Evolutionary conservation across 2,113 vertebrate species (phyloP).

Genomic region (Coracopsis vasa): DNA sequence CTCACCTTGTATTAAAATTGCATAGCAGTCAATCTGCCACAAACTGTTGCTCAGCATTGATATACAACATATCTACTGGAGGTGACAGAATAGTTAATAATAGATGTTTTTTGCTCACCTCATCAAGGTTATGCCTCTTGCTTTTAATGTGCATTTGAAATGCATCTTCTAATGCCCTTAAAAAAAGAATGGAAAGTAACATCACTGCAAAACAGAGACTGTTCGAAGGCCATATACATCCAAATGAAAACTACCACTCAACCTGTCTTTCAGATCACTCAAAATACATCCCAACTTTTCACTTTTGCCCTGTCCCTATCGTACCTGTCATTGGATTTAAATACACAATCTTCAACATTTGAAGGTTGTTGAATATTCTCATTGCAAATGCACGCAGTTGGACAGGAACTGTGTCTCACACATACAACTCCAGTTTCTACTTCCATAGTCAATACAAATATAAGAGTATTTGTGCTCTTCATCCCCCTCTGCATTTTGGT

Average conservation of each 20-base stretch:
- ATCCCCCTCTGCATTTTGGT: not conserved
- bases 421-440: not conserved
- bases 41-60: not conserved
- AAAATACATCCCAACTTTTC: not conserved
- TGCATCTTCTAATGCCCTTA: conserved; percentile 39
- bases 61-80: not conserved
- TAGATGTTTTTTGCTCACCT: conserved; percentile 22
- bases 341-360: not conserved
- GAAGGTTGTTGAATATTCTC: not conserved
- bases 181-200: conserved; percentile 30
- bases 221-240: conserved; percentile 2
- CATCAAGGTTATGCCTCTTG: conserved; percentile 44
- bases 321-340: not conserved
- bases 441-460: not conserved
- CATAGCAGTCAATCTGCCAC: not conserved
- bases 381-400: not conserved
- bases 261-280: not conserved
- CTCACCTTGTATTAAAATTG: conserved; percentile 23
- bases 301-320: not conserved
- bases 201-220: not conserved
- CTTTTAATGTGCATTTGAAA: conserved; percentile 61
- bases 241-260: not conserved
- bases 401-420: not conserved
- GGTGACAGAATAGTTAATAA: conserved; percentile 44
- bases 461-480: not conserved